Conservation (phyloP, 2,888 invertebrate genomes). For the Lumbricus terrestris region DNA sequence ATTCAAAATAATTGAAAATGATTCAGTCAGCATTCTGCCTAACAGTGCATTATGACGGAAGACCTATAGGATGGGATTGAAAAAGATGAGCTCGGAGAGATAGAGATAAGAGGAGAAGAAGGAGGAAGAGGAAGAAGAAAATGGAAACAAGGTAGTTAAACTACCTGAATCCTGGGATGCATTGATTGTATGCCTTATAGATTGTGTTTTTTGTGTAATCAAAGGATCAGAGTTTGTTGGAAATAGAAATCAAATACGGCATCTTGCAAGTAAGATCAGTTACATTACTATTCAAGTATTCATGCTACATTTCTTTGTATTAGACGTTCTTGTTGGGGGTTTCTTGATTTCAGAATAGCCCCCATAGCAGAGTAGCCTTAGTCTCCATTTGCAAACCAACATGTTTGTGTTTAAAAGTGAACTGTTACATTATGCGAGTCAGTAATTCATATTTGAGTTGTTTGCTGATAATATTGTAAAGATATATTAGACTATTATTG, state of each 20-base stretch:
- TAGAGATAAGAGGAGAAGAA: no score
- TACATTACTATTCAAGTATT: no score
- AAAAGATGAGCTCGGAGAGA: no score
- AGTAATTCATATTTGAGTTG: background rate
- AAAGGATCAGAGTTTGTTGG: slow-evolving; percentile 55
- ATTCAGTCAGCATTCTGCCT: no score
- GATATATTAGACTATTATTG: background rate
- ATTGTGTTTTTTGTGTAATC: background rate
- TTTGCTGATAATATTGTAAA: background rate
- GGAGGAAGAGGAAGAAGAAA: no score
- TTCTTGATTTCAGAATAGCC: background rate
- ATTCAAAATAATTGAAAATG: no score
- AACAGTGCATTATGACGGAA: no score
- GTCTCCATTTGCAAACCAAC: no score
- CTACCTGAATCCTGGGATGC: no score
- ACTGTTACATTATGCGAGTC: background rate
- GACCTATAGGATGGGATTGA: no score
- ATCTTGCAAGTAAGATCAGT: slow-evolving; percentile 76
- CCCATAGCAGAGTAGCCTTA: background rate
- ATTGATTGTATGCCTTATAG: background rate
- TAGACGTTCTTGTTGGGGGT: background rate
- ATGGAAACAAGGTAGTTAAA: no score
- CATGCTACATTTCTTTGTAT: background rate
- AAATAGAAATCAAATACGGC: slow-evolving; percentile 90
- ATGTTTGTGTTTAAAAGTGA: background rate